A percentile compares a stretch with the other conserved stretches of the same genome.
Conservation (phyloP, 2,797 vertebrate genomes). For the Molossus alvarezi region DNA sequence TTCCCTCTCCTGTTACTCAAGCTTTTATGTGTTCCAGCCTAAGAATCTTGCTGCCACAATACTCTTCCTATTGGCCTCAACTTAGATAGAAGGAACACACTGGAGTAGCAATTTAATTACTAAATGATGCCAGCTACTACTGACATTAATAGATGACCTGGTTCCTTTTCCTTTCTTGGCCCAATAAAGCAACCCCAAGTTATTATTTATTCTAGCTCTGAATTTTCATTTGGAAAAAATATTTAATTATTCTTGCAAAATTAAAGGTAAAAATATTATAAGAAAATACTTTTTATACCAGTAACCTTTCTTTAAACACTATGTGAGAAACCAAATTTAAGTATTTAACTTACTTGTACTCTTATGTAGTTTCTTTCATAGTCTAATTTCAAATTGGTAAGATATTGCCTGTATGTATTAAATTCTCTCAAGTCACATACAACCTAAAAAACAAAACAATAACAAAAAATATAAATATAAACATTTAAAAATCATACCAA, state of each 20-base stretch:
- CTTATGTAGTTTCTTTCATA: conserved; percentile 87
- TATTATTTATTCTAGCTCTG: neutral
- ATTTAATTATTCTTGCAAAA: neutral
- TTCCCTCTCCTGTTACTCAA: neutral
- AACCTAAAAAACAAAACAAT: conserved; percentile 78
- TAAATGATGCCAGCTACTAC: neutral
- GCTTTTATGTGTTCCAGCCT: neutral
- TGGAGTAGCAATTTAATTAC: neutral
- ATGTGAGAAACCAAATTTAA: conserved; percentile 60
- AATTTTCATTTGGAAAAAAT: conserved; percentile 40
- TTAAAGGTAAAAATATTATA: conserved; percentile 18
- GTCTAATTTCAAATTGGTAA: conserved; percentile 88
- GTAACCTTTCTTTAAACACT: neutral
- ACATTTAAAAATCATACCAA: conserved; percentile 53
- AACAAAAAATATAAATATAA: conserved; percentile 1
- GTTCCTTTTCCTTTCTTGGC: neutral
- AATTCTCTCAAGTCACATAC: conserved; percentile 87
- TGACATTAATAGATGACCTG: neutral
- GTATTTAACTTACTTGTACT: conserved; percentile 87
- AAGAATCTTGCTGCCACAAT: neutral
- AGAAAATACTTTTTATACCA: neutral
- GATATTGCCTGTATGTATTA: conserved; percentile 87
- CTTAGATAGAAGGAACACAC: neutral
- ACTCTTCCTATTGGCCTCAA: neutral
- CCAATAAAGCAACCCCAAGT: conserved; percentile 29